Conservation (phyloP, 1,140 invertebrate species). For the Apis cerana region DNA sequence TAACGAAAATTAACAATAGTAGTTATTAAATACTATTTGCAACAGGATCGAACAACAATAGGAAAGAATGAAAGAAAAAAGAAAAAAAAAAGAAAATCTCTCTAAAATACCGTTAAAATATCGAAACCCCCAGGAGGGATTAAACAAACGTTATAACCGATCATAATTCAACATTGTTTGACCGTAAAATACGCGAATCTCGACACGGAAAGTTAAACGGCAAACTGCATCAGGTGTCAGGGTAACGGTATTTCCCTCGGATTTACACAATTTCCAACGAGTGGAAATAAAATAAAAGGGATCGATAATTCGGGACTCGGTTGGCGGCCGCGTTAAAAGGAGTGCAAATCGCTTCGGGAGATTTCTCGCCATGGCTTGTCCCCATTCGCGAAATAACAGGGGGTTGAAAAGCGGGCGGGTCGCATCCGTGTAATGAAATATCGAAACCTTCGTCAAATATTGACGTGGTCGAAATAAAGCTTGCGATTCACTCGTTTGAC, state of each 20-base stretch:
- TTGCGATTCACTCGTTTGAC: conserved; percentile 38
- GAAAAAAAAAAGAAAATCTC: no score
- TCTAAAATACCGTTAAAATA: no score
- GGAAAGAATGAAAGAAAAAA: no score
- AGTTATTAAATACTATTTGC: no score
- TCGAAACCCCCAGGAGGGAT: neutral
- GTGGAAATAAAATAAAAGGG: neutral
- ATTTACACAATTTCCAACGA: neutral
- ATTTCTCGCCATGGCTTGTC: neutral
- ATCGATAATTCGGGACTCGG: neutral
- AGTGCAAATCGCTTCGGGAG: neutral
- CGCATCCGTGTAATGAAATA: conserved; percentile 42
- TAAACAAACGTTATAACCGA: neutral
- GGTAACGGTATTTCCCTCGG: neutral
- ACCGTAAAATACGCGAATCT: neutral
- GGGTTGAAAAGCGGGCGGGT: neutral
- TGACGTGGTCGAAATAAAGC: conserved; percentile 46
- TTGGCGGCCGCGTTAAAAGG: neutral
- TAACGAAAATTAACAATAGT: no score
- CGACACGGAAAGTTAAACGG: neutral
- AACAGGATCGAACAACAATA: no score
- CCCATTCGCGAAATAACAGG: conserved; percentile 3
- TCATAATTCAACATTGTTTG: neutral
- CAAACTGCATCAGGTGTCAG: neutral
- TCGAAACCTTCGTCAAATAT: conserved; percentile 49